Evolutionary conservation across 2,888 invertebrate species (phyloP).

Genomic region (Drosophila meridionalis): DNA sequence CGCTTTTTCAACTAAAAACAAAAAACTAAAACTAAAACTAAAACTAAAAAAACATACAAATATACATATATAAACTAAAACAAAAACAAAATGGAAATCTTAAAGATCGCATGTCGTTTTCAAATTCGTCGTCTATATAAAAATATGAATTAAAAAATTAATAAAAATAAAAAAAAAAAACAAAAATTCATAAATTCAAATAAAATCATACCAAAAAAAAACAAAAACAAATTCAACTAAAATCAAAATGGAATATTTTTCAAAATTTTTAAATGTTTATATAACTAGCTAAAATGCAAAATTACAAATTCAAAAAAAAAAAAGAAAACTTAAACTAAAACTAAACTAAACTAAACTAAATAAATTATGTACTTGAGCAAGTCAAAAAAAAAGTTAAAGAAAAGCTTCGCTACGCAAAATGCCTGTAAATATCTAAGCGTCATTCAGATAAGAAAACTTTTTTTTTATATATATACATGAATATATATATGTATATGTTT

Average conservation of each 20-base stretch:
- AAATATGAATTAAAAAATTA: constrained; percentile 12
- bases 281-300: constrained; percentile 62
- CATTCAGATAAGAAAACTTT: constrained; percentile 22
- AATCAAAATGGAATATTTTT: constrained; percentile 73
- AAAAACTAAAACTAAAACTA: constrained; percentile 21
- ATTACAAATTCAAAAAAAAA: constrained; percentile 26
- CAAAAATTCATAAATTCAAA: constrained; percentile 7
- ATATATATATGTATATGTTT: background rate
- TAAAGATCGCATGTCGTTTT: constrained; percentile 63
- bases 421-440: constrained; percentile 73
- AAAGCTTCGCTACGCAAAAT: constrained; percentile 73
- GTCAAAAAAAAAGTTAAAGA: constrained; percentile 27
- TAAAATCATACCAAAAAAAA: constrained; percentile 21
- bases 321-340: background rate
- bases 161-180: constrained; percentile 1
- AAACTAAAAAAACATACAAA: constrained; percentile 13
- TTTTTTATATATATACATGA: constrained; percentile 1
- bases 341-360: constrained; percentile 19
- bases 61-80: constrained; percentile 4
- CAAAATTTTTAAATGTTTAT: constrained; percentile 73
- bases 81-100: constrained; percentile 29
- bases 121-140: constrained; percentile 62
- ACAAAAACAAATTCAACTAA: constrained; percentile 44
- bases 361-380: constrained; percentile 54
- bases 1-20: constrained; percentile 53